A percentile compares a stretch with the other conserved stretches of the same genome.
These are phyloP conservation scores for Vultur gryphus DNA, from an alignment of 2,797 vertebrate genomes.

Conservation along the genomic window DNA sequence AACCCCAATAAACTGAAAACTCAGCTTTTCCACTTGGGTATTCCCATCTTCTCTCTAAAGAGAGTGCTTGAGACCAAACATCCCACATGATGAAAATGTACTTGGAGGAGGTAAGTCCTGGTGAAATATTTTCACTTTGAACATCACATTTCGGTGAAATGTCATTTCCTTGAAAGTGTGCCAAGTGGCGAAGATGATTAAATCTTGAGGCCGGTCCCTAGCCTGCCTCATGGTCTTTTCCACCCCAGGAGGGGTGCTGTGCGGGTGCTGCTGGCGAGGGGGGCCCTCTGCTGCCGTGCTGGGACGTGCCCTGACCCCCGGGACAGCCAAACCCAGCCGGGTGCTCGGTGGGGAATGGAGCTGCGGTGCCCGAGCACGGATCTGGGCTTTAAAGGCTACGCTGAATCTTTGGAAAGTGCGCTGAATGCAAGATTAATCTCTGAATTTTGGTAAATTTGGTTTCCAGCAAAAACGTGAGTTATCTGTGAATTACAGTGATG, in stretches of 20 bases:
- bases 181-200: background rate
- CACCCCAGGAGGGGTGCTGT: too few species aligned
- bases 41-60: background rate
- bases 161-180: background rate
- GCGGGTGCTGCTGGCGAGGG: background rate
- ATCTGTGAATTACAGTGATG: background rate
- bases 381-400: background rate
- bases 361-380: rapidly evolving
- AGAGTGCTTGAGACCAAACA: background rate
- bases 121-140: background rate
- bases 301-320: background rate
- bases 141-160: background rate
- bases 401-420: background rate
- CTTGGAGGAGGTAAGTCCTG: background rate
- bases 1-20: rapidly evolving
- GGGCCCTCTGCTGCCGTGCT: rapidly evolving
- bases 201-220: rapidly evolving
- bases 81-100: background rate
- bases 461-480: background rate
- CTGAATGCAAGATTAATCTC: background rate
- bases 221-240: background rate
- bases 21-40: background rate
- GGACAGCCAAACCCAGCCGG: background rate
- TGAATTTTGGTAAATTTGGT: background rate
- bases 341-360: rapidly evolving